Evolutionary conservation across 1,140 invertebrate genomes (phyloP).

Genomic region (Philopotamus ludificatus): DNA sequence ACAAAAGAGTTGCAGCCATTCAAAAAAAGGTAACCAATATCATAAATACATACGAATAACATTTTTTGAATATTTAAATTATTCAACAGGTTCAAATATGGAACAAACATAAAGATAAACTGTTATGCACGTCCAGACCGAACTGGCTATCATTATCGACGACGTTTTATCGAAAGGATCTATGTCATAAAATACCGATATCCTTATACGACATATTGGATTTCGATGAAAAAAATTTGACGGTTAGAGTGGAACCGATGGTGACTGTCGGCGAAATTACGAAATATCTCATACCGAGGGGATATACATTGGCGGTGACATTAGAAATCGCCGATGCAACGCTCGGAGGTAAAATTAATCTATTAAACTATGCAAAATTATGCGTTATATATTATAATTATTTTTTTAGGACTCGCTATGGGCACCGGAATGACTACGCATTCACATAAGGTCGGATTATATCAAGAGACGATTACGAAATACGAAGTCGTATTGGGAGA

Average conservation of each 20-base stretch:
- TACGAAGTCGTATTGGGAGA: constrained; percentile 75
- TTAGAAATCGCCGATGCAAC: constrained; percentile 82
- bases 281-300: constrained; percentile 67
- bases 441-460: constrained; percentile 77
- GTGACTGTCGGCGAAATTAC: constrained; percentile 81
- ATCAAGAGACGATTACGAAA: constrained; percentile 75
- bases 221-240: constrained; percentile 62
- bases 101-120: constrained; percentile 57
- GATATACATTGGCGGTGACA: constrained; percentile 76
- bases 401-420: constrained; percentile 71
- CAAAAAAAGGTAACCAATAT: constrained; percentile 49
- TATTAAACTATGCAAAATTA: neutral
- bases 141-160: constrained; percentile 69
- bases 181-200: constrained; percentile 62
- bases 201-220: constrained; percentile 70
- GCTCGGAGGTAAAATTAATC: constrained; percentile 57
- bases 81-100: constrained; percentile 56
- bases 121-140: constrained; percentile 64
- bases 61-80: neutral
- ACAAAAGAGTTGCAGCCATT: constrained; percentile 58
- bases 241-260: constrained; percentile 74
- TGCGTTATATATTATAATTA: constrained; percentile 56
- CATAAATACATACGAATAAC: constrained; percentile 1
- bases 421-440: constrained; percentile 81
- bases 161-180: constrained; percentile 65